Evolutionary conservation across 2,113 vertebrate genomes (phyloP).

Genomic region (Takifugu bimaculatus): DNA sequence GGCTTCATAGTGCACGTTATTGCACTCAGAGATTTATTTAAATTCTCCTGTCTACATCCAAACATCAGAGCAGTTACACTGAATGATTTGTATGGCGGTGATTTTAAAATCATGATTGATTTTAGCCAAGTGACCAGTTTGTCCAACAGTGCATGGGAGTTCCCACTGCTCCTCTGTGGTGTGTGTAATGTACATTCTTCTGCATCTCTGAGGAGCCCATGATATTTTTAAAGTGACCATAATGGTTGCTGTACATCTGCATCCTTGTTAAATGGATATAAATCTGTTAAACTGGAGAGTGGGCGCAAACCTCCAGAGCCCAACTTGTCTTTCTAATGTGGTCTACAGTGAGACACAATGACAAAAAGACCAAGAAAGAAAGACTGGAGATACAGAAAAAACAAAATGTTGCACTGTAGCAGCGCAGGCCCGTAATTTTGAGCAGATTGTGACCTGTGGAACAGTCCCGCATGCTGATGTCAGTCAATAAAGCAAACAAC

Average conservation of each 20-base stretch:
- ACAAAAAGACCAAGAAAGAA: slow-evolving; percentile 12
- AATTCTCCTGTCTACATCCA: not conserved
- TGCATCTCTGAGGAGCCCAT: slow-evolving; percentile 33
- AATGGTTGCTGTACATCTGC: slow-evolving; percentile 36
- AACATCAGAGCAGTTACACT: slow-evolving; percentile 11
- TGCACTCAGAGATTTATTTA: slow-evolving; percentile 30
- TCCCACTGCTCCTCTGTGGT: slow-evolving; percentile 34
- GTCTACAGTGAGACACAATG: slow-evolving; percentile 24
- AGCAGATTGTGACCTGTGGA: not conserved
- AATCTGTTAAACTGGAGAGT: slow-evolving; percentile 34
- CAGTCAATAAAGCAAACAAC: slow-evolving; percentile 59
- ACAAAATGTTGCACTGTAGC: slow-evolving; percentile 34
- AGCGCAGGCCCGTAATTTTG: slow-evolving; percentile 18
- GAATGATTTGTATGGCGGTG: slow-evolving; percentile 24
- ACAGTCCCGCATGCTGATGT: slow-evolving; percentile 12
- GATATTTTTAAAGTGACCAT: slow-evolving; percentile 48
- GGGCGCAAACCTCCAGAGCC: slow-evolving; percentile 22
- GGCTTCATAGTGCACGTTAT: slow-evolving; percentile 17
- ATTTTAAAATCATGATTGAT: slow-evolving; percentile 33
- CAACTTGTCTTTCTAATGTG: slow-evolving; percentile 18
- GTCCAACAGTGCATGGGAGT: slow-evolving; percentile 46
- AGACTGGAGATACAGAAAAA: slow-evolving; percentile 11
- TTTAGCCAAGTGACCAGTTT: slow-evolving; percentile 29
- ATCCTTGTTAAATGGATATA: slow-evolving; percentile 31
- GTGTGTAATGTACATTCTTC: slow-evolving; percentile 37